These are phyloP conservation scores for Gorilla gorilla DNA, from an alignment of 2,113 vertebrate species.

Conservation along the genomic window DNA sequence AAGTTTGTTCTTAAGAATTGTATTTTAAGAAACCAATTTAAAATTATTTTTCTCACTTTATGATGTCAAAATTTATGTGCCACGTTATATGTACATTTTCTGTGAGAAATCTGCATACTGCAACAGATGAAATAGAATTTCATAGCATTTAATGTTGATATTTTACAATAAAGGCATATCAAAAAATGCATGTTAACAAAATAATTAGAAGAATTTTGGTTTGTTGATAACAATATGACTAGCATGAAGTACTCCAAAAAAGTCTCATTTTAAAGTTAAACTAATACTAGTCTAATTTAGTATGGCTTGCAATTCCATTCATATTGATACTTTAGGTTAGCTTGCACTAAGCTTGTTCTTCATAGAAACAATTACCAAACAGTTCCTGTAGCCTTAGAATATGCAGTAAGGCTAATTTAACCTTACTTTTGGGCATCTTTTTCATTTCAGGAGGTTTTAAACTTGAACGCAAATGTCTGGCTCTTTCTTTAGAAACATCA, in stretches of 20 bases:
- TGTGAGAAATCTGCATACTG: not conserved
- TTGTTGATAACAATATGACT: not conserved
- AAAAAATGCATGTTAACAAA: conserved; percentile 18
- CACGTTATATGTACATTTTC: not conserved
- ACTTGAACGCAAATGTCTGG: conserved; percentile 70
- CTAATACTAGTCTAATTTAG: conserved; percentile 25
- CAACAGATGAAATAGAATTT: not conserved
- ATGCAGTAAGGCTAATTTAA: conserved; percentile 41
- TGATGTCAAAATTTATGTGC: not conserved
- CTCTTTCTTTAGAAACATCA: conserved; percentile 76
- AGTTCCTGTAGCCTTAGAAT: conserved; percentile 38
- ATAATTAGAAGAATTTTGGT: not conserved
- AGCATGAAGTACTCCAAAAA: not conserved
- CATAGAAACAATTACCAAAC: conserved; percentile 21
- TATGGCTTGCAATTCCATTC: conserved; percentile 35
- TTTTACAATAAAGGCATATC: not conserved
- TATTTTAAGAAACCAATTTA: not conserved
- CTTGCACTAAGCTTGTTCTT: not conserved
- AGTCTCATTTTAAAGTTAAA: conserved; percentile 40
- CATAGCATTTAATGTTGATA: not conserved
- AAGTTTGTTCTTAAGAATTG: not conserved
- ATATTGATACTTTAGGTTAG: conserved; percentile 26
- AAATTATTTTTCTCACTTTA: not conserved
- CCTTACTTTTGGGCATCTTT: conserved; percentile 28
- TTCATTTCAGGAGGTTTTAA: conserved; percentile 42